Conservation (phyloP, 2,113 vertebrate species). For the Aramus guarauna region DNA sequence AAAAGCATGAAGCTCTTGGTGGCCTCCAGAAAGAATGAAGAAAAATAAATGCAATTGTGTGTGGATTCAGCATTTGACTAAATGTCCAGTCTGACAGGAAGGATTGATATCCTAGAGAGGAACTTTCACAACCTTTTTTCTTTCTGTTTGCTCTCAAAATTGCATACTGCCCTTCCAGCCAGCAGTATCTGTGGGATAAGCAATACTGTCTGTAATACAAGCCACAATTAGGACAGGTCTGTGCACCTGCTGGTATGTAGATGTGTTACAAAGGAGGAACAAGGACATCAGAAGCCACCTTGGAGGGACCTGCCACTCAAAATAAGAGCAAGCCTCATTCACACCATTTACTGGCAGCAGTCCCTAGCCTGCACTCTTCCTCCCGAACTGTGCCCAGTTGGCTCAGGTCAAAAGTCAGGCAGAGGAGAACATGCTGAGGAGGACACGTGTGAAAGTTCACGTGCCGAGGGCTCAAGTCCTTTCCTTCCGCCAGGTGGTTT, state of each 20-base stretch:
- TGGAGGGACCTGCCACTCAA: background rate
- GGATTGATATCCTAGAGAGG: background rate
- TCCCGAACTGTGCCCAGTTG: background rate
- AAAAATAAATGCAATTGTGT: background rate
- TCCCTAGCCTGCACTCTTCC: background rate
- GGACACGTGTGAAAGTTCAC: background rate
- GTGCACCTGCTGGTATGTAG: rapidly evolving
- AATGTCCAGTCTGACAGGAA: background rate
- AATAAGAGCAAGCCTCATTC: background rate
- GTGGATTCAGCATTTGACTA: background rate
- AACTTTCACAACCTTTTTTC: background rate
- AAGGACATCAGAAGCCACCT: background rate
- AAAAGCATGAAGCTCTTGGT: background rate
- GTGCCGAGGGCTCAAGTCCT: background rate
- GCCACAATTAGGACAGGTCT: background rate
- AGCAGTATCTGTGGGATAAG: background rate
- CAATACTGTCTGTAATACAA: background rate
- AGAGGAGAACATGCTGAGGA: background rate
- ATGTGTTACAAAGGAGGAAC: background rate
- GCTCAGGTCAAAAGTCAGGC: background rate
- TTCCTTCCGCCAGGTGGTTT: background rate
- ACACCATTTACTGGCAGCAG: background rate
- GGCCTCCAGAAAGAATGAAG: background rate
- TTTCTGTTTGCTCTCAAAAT: background rate
- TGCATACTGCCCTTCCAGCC: background rate